These are phyloP conservation scores for Cryptops parisi DNA, from an alignment of 2,888 invertebrate species.

Conservation along the genomic window DNA sequence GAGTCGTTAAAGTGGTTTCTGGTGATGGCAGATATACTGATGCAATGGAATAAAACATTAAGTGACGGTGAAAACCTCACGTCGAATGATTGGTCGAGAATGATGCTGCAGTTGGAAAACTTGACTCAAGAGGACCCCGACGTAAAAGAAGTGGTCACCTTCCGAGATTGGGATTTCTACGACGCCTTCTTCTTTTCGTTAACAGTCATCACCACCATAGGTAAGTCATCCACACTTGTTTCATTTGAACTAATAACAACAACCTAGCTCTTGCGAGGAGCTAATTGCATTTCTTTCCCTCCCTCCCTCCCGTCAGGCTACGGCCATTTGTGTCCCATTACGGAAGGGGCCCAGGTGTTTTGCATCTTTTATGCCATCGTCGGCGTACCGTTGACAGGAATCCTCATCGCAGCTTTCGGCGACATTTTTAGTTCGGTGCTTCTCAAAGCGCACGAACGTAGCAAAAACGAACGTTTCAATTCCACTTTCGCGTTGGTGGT, in stretches of 20 bases:
- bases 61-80: no score
- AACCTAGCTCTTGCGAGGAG: conserved; percentile 1
- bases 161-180: conserved; percentile 63
- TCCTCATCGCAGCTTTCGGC: conserved; percentile 57
- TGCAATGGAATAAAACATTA: no score
- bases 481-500: conserved; percentile 58
- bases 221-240: conserved; percentile 36
- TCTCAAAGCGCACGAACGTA: conserved; percentile 15
- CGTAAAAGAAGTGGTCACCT: not conserved
- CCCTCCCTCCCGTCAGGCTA: conserved; percentile 45
- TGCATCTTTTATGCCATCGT: conserved; percentile 78
- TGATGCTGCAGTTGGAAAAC: not conserved
- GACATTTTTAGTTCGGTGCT: conserved; percentile 48
- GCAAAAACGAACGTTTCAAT: conserved; percentile 38
- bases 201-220: conserved; percentile 81
- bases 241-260: not conserved
- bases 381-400: conserved; percentile 71
- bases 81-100: no score
- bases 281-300: not conserved
- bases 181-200: conserved; percentile 83
- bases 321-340: conserved; percentile 75
- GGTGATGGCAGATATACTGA: no score
- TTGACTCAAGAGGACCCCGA: not conserved
- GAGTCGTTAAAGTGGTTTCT: no score
- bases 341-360: conserved; percentile 58